Conservation (phyloP, 2,797 vertebrate species). For the Sebastes oblongus region DNA sequence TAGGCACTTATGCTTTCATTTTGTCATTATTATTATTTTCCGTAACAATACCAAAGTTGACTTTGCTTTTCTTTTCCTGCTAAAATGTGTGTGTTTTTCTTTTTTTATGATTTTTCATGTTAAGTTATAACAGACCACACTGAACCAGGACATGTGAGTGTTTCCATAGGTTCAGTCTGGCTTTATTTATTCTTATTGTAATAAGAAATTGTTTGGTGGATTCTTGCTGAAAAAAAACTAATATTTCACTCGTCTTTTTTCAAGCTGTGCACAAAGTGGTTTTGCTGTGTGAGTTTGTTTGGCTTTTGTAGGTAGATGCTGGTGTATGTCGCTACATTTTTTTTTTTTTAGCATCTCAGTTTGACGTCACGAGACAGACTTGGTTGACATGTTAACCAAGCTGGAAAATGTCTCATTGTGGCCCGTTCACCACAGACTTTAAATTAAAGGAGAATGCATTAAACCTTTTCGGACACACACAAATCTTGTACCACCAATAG, state of each 20-base stretch:
- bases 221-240: slow-evolving; percentile 62
- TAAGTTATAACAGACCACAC: slow-evolving; percentile 77
- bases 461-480: slow-evolving; percentile 10
- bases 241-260: slow-evolving; percentile 63
- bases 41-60: slow-evolving; percentile 84
- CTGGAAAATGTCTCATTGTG: slow-evolving; percentile 23
- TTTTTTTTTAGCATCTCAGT: slow-evolving; percentile 17
- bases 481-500: background rate
- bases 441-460: slow-evolving; percentile 9
- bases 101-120: slow-evolving; percentile 62
- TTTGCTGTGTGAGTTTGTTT: slow-evolving; percentile 75
- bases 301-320: slow-evolving; percentile 63
- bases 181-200: slow-evolving; percentile 83
- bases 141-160: slow-evolving; percentile 63
- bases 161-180: slow-evolving; percentile 75
- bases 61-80: slow-evolving; percentile 69
- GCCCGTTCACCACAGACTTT: background rate
- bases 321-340: slow-evolving; percentile 53
- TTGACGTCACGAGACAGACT: slow-evolving; percentile 22
- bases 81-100: slow-evolving; percentile 48
- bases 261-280: slow-evolving; percentile 75
- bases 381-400: slow-evolving; percentile 30
- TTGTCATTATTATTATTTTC: slow-evolving; percentile 64
- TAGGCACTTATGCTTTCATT: slow-evolving; percentile 78
- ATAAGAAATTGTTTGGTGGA: slow-evolving; percentile 69